Percentiles rank a stretch among this genome's conserved stretches.
Conservation (phyloP, 2,113 vertebrate genomes). For the Amia ocellicauda region DNA sequence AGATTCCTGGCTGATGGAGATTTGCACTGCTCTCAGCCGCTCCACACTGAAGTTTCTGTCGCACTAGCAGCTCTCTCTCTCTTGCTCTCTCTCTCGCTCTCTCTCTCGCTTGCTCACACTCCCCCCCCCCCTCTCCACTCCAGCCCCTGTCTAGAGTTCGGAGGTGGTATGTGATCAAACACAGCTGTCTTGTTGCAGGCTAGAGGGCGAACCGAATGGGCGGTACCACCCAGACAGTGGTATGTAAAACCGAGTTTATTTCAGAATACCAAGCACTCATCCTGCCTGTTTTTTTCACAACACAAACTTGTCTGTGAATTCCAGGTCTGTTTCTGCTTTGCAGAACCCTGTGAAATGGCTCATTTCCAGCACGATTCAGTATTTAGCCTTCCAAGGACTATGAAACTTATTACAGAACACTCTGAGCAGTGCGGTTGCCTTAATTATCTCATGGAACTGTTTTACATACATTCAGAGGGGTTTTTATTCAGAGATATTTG, state of each 20-base stretch:
- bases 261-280: conserved; percentile 39
- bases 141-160: conserved; percentile 13
- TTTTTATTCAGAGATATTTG: conserved; percentile 28
- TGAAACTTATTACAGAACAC: conserved; percentile 21
- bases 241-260: conserved; percentile 39
- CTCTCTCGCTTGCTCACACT: not conserved
- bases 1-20: conserved; percentile 17
- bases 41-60: not conserved
- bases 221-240: conserved; percentile 42
- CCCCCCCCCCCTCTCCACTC: not conserved
- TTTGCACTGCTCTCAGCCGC: not conserved
- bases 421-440: conserved; percentile 17
- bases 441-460: conserved; percentile 19
- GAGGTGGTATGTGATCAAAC: conserved; percentile 46
- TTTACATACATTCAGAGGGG: conserved; percentile 17
- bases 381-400: conserved; percentile 3
- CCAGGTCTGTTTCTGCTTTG: not conserved
- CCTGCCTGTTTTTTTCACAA: not conserved
- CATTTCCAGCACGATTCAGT: conserved; percentile 15
- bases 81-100: not conserved
- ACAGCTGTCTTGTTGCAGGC: conserved; percentile 70
- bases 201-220: conserved; percentile 56
- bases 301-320: not conserved
- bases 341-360: not conserved
- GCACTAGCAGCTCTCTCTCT: not conserved